Conservation (phyloP, 2,888 invertebrate genomes). For the Celastrina argiolus region DNA sequence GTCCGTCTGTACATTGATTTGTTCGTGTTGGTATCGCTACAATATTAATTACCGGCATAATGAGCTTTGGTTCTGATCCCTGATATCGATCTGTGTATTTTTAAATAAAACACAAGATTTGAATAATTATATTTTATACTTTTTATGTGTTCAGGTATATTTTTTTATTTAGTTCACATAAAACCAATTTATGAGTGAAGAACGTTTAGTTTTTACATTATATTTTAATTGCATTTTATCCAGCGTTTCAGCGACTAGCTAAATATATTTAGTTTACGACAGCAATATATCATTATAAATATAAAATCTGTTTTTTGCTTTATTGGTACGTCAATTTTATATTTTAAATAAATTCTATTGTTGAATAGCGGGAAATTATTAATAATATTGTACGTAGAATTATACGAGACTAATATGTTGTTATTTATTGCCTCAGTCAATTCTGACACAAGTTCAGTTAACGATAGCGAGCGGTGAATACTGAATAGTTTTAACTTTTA, state of each 20-base stretch:
- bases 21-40: constrained; percentile 59
- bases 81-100: constrained; percentile 49
- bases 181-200: background rate
- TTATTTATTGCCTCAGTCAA: too few relatives aligned
- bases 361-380: background rate
- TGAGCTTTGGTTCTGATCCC: constrained; percentile 58
- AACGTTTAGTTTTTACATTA: background rate
- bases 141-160: background rate
- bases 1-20: constrained; percentile 61
- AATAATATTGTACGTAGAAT: too few relatives aligned
- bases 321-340: background rate
- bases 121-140: background rate
- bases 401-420: too few relatives aligned
- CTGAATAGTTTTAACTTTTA: background rate
- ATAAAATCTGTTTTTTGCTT: background rate
- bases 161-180: background rate
- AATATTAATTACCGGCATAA: constrained; percentile 68
- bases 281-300: background rate
- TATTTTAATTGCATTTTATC: background rate
- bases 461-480: background rate
- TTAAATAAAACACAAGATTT: constrained; percentile 30
- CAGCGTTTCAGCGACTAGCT: background rate
- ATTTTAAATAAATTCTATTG: background rate
- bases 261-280: background rate
- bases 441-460: background rate